Evolutionary conservation across 2,797 vertebrate species (phyloP).

Genomic region (Clarias fuscus): DNA sequence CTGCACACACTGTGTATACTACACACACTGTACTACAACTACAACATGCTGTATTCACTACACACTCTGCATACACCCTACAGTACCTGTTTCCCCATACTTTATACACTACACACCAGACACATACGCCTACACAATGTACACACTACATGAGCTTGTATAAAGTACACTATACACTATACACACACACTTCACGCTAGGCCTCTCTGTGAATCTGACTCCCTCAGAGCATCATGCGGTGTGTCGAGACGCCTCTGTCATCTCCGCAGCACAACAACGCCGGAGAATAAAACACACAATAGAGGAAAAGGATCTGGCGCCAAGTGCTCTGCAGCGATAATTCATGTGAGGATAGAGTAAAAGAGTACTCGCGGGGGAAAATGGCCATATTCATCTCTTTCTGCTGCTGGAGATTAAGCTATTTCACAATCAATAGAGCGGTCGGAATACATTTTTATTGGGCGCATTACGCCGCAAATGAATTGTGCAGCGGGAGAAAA

Average conservation of each 20-base stretch:
- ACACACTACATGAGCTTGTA: background rate
- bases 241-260: slow-evolving; percentile 6
- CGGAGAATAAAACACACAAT: slow-evolving; percentile 20
- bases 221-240: background rate
- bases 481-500: slow-evolving; percentile 74
- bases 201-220: slow-evolving; percentile 4
- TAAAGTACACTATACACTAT: background rate
- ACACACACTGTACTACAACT: background rate
- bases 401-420: slow-evolving; percentile 71
- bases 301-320: slow-evolving; percentile 32
- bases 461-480: slow-evolving; percentile 78
- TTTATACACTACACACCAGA: background rate
- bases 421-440: slow-evolving; percentile 80
- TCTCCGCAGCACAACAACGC: slow-evolving; percentile 18
- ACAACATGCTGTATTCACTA: background rate
- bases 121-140: background rate
- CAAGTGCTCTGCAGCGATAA: slow-evolving; percentile 49
- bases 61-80: background rate
- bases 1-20: background rate
- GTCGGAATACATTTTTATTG: slow-evolving; percentile 74
- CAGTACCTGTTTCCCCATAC: background rate
- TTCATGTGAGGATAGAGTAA: slow-evolving; percentile 57
- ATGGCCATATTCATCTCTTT: slow-evolving; percentile 68
- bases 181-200: background rate
- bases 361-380: slow-evolving; percentile 61